Evolutionary conservation across 2,888 invertebrate genomes (phyloP), one percentile per base, ranked within the genome.

Genomic region (Perithous albicinctus): DNA sequence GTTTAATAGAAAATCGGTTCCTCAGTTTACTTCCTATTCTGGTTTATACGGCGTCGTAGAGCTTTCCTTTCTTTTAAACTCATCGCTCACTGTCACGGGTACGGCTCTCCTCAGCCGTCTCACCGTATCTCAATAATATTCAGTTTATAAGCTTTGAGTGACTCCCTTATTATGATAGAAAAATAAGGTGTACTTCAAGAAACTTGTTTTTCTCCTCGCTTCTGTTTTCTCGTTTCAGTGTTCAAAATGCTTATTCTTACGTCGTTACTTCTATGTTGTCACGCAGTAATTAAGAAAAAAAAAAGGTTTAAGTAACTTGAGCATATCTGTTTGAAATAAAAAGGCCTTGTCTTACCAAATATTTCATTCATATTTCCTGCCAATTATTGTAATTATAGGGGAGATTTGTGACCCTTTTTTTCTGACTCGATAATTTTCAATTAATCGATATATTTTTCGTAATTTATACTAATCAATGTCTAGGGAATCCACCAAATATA

Each of bases 1-100:
- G 88, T 89, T 91, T 91, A 90, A 92, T 91, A 90, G 90, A 90
- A 91, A 91, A 92, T 89, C 91, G 88, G 80, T 76, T 73, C 79
- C 88, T 88, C 91, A 90, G 87, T 88, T 91, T 91, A 92, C 89
- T 91, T 91, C 88, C 46, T 48, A 61, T 23, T 18, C 20, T 41
- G 15, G 43, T 41, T 61, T 78, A 72, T 38, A 29, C 15, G 43
- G 51, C 63, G 67, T 66, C 54, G 26, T 64, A 10, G n/a, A n/a
- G 51, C 41, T 23, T 64, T 56, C 23, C 64, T 59, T 69, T 78
- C 54, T 78, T 77, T 66, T 43, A 41, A 46, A 54, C 81, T 81
- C 85, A 85, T 84, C 85, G 84, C 85, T 85, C 85, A 85, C 67
- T 84, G 85, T 83, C 85, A 78, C 64, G 59, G n/a, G 38, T 18